These are phyloP conservation scores for Wiebesia pumilae DNA, from an alignment of 1,140 invertebrate genomes.

Conservation along the genomic window DNA sequence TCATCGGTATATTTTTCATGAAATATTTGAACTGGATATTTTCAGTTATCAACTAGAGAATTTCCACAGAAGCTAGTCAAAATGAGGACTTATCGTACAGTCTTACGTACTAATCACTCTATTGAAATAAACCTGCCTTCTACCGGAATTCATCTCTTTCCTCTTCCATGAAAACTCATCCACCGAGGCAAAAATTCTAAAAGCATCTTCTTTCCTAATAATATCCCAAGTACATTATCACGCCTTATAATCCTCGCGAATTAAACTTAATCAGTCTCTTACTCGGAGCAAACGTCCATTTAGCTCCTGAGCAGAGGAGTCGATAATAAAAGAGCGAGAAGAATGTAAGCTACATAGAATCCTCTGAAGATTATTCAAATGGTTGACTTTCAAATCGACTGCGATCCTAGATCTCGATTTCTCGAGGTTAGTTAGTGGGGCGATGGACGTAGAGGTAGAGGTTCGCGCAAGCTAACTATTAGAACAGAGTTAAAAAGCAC, in stretches of 20 bases:
- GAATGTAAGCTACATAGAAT: background rate
- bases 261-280: constrained; percentile 20
- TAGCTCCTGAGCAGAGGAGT: background rate
- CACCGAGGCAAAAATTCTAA: background rate
- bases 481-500: constrained; percentile 60
- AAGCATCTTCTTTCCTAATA: background rate
- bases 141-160: background rate
- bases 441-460: background rate
- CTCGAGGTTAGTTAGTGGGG: background rate
- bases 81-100: background rate
- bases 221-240: constrained; percentile 10
- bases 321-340: constrained; percentile 8
- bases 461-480: constrained; percentile 56
- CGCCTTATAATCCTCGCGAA: constrained; percentile 14
- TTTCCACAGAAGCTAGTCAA: background rate
- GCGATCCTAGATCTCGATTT: background rate
- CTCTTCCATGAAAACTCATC: background rate
- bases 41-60: background rate
- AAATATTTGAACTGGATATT: background rate
- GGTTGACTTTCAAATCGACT: background rate
- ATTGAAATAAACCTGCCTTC: background rate
- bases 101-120: background rate
- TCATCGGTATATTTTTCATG: no score
- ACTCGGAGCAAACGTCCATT: background rate
- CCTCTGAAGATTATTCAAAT: background rate